Evolutionary conservation across 2,797 vertebrate genomes (phyloP).

Genomic region (Takifugu rubripes): DNA sequence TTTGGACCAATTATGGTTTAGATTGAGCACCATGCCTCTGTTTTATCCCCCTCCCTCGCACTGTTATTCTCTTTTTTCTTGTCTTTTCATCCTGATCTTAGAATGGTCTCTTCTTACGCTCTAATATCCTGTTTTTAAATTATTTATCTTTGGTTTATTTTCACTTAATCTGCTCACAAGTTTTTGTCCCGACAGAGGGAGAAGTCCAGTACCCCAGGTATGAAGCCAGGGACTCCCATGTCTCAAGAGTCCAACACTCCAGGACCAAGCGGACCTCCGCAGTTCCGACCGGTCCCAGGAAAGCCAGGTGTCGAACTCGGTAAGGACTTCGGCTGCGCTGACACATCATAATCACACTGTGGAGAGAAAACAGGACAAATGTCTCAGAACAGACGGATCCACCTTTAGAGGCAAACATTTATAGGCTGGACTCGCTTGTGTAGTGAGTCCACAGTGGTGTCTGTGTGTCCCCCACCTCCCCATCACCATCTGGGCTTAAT

Average conservation of each 20-base stretch:
- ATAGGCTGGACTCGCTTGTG: conserved; percentile 12
- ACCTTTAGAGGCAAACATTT: conserved; percentile 15
- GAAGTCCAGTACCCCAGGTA: conserved; percentile 86
- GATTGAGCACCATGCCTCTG: conserved; percentile 18
- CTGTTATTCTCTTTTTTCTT: conserved; percentile 15
- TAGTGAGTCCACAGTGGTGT: conserved; percentile 30
- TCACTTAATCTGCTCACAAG: background rate
- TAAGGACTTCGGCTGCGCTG: conserved; percentile 42
- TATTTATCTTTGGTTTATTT: conserved; percentile 3
- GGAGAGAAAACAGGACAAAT: background rate
- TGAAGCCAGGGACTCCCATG: conserved; percentile 88
- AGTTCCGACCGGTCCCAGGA: conserved; percentile 77
- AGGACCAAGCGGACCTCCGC: conserved; percentile 79
- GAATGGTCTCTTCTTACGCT: background rate
- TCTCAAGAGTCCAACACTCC: conserved; percentile 80
- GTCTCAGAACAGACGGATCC: background rate
- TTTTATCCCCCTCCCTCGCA: conserved; percentile 10
- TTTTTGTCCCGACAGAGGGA: conserved; percentile 72
- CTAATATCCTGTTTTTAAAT: background rate
- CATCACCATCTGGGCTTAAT: conserved; percentile 66
- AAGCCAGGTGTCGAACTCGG: conserved; percentile 83
- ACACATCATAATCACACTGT: background rate
- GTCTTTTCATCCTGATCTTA: conserved; percentile 1
- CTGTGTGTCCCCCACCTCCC: conserved; percentile 37
- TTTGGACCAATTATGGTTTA: conserved; percentile 16